Conservation (phyloP, 2,888 invertebrate genomes). For the Phlogophora meticulosa region DNA sequence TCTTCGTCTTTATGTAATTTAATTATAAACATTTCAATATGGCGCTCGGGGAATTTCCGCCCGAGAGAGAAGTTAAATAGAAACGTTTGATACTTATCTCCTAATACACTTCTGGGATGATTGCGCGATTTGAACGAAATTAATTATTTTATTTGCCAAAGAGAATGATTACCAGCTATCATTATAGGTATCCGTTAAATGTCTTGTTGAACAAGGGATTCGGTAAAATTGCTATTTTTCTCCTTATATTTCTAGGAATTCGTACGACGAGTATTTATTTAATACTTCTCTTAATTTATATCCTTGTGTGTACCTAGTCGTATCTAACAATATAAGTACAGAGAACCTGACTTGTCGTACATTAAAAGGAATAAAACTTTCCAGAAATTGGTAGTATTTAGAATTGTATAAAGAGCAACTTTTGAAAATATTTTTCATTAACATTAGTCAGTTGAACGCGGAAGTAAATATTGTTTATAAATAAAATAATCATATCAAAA, state of each 20-base stretch:
- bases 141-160: conserved; percentile 80
- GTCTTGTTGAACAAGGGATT: conserved; percentile 13
- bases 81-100: conserved; percentile 91
- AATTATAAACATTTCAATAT: conserved; percentile 92
- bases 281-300: neutral
- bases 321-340: neutral
- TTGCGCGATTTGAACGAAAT: conserved; percentile 87
- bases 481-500: conserved; percentile 14
- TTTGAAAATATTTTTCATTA: neutral
- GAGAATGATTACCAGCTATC: conserved; percentile 65
- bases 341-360: neutral
- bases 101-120: conserved; percentile 90
- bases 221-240: conserved; percentile 2
- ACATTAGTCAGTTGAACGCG: conserved; percentile 10
- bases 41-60: conserved; percentile 90
- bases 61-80: conserved; percentile 89
- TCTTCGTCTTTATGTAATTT: conserved; percentile 92
- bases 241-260: neutral
- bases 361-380: neutral
- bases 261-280: neutral
- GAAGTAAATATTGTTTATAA: conserved; percentile 9
- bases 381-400: neutral
- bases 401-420: neutral
- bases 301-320: neutral
- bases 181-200: conserved; percentile 57